Evolutionary conservation across 2,797 vertebrate species (phyloP), one percentile per base, ranked within the genome.

Genomic region (Rhabdophis nuchalis): DNA sequence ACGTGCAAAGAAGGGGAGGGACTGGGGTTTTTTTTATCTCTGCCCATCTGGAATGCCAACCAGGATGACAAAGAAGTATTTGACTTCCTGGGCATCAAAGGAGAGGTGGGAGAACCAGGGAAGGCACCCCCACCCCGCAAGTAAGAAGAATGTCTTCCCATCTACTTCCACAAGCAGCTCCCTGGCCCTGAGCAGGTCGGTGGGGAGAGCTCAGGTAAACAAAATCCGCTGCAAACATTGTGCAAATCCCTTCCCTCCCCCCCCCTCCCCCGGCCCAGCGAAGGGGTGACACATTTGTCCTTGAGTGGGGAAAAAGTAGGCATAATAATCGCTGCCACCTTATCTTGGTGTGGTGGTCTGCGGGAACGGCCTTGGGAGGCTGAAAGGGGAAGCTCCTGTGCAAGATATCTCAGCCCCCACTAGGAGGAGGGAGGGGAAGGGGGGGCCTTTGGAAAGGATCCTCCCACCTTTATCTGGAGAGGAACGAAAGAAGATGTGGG

Each of bases 241-340:
- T 46, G 72, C 9, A 46, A 12, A 25, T 68, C 5, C 13, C 29
- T 14, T 3, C 4, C 5, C 7, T 20, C 16, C 18, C 3, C 14
- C 5, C 7, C 36, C 16, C 18, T 1, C 14, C n/a, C 68, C 2
- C 0, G 1, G 1, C 14, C n/a, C 13, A 18, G n/a, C n/a, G 1
- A 20, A 36, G 32, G 18, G 36, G 20, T 25, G 36, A 41, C 10
- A 4, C 72, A 25, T 46, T 36, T 1, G 72, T 82, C 72, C 72
- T 82, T 46, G 36, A 82, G 72, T 11, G 3, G 72, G 36, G 46
- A 11, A 46, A 82, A 82, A 41, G 1, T 11, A 23, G 3, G 18
- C 36, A 1, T 5, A 12, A 13, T 6, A 5, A 46, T 46, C 0
- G 36, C 36, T 46, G 20, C 36, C 72, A 23, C 4, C 36, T 41